Conservation (phyloP, 2,797 vertebrate species). For the Aselliscus stoliczkanus region DNA sequence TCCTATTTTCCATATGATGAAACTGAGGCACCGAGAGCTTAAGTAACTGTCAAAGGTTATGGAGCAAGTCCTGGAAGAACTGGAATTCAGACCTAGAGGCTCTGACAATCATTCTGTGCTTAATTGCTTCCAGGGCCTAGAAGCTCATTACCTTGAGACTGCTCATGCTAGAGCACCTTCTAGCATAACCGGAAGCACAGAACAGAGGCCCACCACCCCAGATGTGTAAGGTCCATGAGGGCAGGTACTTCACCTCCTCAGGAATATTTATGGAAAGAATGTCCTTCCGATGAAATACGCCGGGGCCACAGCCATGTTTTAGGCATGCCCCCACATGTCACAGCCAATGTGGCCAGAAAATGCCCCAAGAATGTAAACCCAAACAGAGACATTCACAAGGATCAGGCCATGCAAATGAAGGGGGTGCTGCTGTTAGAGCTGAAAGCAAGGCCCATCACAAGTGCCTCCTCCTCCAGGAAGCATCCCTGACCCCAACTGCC, state of each 20-base stretch:
- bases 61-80: background rate
- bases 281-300: background rate
- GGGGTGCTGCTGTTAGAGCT: background rate
- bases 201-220: background rate
- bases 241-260: background rate
- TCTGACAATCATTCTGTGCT: background rate
- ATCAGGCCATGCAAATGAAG: background rate
- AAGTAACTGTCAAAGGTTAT: background rate
- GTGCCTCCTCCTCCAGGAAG: background rate
- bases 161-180: background rate
- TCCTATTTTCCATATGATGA: background rate
- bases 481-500: background rate
- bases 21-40: background rate
- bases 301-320: background rate
- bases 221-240: background rate
- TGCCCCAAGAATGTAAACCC: background rate
- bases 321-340: background rate
- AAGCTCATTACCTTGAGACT: background rate
- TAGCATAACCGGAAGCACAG: background rate
- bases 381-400: background rate
- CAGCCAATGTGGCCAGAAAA: background rate
- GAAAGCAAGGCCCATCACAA: background rate
- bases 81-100: background rate
- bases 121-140: background rate
- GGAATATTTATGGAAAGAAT: background rate